Evolutionary conservation across 1,140 invertebrate species (phyloP), one percentile per base, ranked within the genome.

Genomic region (Dufourea novaeangliae): DNA sequence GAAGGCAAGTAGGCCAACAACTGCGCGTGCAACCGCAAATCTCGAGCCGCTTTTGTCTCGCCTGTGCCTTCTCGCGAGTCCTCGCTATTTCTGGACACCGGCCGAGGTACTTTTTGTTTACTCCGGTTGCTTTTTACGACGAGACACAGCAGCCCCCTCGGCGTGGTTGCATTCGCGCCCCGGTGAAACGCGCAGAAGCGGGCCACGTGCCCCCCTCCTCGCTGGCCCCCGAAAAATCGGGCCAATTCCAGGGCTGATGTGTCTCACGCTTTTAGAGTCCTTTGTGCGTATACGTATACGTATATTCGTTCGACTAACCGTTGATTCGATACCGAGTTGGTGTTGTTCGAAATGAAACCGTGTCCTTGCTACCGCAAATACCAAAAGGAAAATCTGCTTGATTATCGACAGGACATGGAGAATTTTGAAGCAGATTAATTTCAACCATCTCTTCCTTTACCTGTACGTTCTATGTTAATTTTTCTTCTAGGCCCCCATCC

Each of bases 1-100:
- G 25, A 41, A 37, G 52, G 14, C 71, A 74, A 74, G 61, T 74
- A 73, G 70, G 70, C 44, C 70, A 63, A 29, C 37, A n/a, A n/a
- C n/a, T n/a, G 14, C 25, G 27, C 34, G 50, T 25, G 50, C 50
- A 52, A n/a, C 50, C 50, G 50, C 66, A 39, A 69, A 70, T 70
- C 52, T 52, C 34, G 32, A 41, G 59, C 22, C 57, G 57, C 44
- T 62, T 72, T 63, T 72, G 59, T 52, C 34, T 32, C 37, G 20
- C 17, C 5, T 59, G 6, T 25, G 17, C 70, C 37, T 25, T 37
- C 61, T 61, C 37, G n/a, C n/a, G 52, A 29, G 41, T n/a, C 14
- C 61, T 32, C n/a, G 61, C 71, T 74, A 74, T 74, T 74, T 74
- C 61, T 56, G 61, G 61, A 52, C 56, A 14, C 46, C 25, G 25